Evolutionary conservation across 2,113 vertebrate genomes (phyloP), one percentile per base, ranked within the genome.

Genomic region (Microtus montanus): DNA sequence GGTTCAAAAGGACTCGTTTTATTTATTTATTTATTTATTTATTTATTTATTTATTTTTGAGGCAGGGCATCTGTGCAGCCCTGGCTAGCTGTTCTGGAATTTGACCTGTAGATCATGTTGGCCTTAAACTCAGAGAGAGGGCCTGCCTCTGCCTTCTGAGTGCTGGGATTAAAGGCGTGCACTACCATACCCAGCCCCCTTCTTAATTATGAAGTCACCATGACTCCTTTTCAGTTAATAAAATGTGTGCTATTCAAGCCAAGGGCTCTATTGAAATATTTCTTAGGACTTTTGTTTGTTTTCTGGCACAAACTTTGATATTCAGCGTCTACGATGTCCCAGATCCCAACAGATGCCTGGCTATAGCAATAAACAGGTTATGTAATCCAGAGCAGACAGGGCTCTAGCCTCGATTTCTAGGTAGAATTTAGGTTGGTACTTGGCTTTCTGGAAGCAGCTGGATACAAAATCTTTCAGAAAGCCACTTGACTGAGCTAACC

Each of bases 291-390:
- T 61, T 22, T 64, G 82, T 63, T 73, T 89, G 26, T 94, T 91
- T 77, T 52, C 54, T 75, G 89, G 66, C 92, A 93, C 17, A 86
- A 44, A 63, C 47, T 14, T 41, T 79, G 82, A 86, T 49, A 85
- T 88, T 95, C 80, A 87, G 85, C 6, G 68, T 44, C 19, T 88
- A 89, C 20, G n/a, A 49, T 84, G 94, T 49, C 64, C 71, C 61
- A 70, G 92, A 85, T 87, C n/a, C 87, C 93, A 93, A 77, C 54
- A 79, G 92, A 87, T 52, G 80, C 63, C 92, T 90, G 85, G 92
- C 3, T 79, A 35, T 68, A 95, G 88, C 63, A 95, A 94, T 82
- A 77, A 97, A 83, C 79, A 96, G 87, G 74, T 97, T 95, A 95
- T 74, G 19, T 96, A 97, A 97, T n/a, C 79, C 22, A 14, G 88